Percentiles rank a stretch among this genome's conserved stretches.
phyloP scores from a whole-genome alignment of 1,140 invertebrate genomes.

The Aculops lycopersici region DNA sequence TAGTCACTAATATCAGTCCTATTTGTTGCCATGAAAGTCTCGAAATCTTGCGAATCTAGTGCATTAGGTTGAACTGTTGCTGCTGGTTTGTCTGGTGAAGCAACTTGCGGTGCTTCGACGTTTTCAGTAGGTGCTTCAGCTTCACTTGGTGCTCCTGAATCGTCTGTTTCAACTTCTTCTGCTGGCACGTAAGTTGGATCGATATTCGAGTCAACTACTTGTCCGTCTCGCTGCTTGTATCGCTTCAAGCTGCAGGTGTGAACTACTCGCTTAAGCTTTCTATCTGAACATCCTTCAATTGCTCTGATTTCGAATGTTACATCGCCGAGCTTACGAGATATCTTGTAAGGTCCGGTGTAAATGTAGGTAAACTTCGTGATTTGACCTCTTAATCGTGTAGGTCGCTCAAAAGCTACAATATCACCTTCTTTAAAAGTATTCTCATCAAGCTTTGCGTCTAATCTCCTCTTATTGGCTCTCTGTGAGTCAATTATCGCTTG shows the following conservation, averaged over 20 bases:
- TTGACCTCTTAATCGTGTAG: neutral
- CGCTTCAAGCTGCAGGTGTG: too few species aligned
- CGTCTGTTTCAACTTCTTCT: neutral
- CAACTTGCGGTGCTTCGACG: neutral
- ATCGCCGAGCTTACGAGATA: neutral
- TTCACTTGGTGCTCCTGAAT: neutral
- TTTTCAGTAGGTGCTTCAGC: neutral
- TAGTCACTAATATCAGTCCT: too few species aligned
- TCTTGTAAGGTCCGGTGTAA: neutral
- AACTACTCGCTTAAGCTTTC: too few species aligned
- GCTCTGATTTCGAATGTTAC: neutral
- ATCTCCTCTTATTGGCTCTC: neutral
- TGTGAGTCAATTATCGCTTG: neutral
- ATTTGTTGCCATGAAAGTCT: too few species aligned
- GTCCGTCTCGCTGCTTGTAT: neutral
- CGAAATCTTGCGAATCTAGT: too few species aligned
- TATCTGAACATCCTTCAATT: too few species aligned
- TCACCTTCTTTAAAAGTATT: too few species aligned
- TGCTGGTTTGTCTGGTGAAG: neutral
- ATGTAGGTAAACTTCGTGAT: neutral
- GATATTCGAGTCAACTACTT: neutral
- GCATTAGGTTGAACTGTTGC: too few species aligned
- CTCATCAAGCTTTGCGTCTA: neutral
- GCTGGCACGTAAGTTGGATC: neutral
- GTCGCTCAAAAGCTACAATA: too few species aligned